Conservation (phyloP, 2,888 invertebrate genomes). For the Mesochorus sp. region DNA sequence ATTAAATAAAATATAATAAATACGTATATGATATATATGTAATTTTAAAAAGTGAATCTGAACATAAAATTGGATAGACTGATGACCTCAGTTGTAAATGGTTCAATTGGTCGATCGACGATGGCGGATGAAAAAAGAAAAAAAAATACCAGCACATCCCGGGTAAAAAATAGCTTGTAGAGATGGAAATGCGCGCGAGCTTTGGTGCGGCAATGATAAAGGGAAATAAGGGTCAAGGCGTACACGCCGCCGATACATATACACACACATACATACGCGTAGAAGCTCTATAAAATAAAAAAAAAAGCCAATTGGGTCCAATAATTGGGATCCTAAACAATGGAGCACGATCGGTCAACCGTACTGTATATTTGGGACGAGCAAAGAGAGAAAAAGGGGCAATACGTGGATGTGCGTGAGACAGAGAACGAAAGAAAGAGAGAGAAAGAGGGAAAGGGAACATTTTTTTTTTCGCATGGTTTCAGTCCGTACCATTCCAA, state of each 20-base stretch:
- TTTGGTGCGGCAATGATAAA: slow-evolving; percentile 42
- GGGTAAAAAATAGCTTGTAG: slow-evolving; percentile 1
- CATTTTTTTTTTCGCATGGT: slow-evolving; percentile 56
- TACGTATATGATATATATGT: too few relatives aligned
- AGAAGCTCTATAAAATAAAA: slow-evolving; percentile 54
- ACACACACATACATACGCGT: slow-evolving; percentile 1
- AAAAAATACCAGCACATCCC: too few relatives aligned
- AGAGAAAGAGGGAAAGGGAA: background rate
- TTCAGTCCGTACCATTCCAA: slow-evolving; percentile 46
- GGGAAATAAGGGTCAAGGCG: slow-evolving; percentile 45
- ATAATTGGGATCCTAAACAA: slow-evolving; percentile 80
- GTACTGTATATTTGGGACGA: slow-evolving; percentile 59
- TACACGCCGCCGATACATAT: too few relatives aligned
- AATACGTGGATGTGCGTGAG: slow-evolving; percentile 34
- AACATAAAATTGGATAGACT: background rate
- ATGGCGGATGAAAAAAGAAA: background rate
- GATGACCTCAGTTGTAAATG: background rate
- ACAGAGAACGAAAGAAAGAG: slow-evolving; percentile 31
- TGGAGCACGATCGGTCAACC: slow-evolving; percentile 74
- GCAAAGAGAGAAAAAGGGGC: slow-evolving; percentile 21
- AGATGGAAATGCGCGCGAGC: slow-evolving; percentile 1
- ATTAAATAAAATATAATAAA: too few relatives aligned
- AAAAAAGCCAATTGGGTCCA: slow-evolving; percentile 71
- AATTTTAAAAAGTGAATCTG: background rate
- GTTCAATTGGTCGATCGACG: background rate